phyloP scores from a whole-genome alignment of 2,113 vertebrate genomes.

The Macroglossus sobrinus region DNA sequence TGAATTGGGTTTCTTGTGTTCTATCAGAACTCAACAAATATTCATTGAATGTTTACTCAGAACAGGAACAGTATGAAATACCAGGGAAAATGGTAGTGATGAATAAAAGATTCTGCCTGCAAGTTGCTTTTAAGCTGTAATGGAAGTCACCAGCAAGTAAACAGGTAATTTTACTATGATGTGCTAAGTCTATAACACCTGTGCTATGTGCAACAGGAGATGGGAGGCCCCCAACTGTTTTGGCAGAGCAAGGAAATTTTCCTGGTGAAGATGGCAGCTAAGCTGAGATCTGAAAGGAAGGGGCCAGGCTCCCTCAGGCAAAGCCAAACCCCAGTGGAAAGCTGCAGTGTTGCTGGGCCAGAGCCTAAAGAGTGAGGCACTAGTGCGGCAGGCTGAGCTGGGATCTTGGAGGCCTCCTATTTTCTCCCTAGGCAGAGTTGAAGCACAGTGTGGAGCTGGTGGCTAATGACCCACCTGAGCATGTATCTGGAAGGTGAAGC shows the following conservation, averaged over 20 bases:
- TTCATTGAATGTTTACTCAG: not conserved
- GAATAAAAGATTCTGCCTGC: not conserved
- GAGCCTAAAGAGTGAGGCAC: not conserved
- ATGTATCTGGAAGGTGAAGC: not conserved
- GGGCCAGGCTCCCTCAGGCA: not conserved
- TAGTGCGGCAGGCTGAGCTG: too few relatives aligned
- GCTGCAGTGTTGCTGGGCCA: too few relatives aligned
- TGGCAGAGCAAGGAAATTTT: not conserved
- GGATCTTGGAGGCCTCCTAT: not conserved
- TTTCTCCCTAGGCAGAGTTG: not conserved
- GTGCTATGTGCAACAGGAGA: not conserved
- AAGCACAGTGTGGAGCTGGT: not conserved
- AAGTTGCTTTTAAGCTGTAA: not conserved
- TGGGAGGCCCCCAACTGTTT: fast-evolving
- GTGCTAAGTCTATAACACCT: not conserved
- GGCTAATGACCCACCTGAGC: not conserved
- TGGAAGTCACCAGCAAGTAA: not conserved
- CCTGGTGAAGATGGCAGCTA: not conserved
- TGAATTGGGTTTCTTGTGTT: not conserved
- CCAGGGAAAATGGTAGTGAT: not conserved
- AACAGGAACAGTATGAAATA: not conserved
- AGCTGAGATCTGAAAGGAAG: not conserved
- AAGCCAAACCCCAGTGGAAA: not conserved
- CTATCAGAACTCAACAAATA: not conserved
- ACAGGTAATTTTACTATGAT: not conserved